Conservation (phyloP, 1,140 invertebrate genomes). For the Chionoecetes opilio region DNA sequence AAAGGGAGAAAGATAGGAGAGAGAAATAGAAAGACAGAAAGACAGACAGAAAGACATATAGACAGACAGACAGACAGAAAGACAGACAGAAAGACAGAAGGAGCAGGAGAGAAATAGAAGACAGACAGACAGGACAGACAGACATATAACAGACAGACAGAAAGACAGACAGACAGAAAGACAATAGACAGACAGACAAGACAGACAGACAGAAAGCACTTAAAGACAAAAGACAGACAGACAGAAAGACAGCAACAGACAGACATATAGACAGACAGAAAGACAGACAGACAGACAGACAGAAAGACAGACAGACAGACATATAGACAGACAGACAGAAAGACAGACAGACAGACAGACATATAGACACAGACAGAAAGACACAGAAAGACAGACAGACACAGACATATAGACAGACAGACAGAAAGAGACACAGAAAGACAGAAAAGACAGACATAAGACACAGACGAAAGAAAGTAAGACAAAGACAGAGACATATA, state of each 20-base stretch:
- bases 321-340: not conserved
- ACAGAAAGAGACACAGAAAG: not conserved
- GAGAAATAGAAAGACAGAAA: conserved; percentile 51
- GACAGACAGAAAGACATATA: conserved; percentile 45
- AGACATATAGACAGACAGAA: not conserved
- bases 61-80: conserved; percentile 48
- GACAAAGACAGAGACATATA: too few species aligned
- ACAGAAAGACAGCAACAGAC: not conserved
- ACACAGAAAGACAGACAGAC: not conserved
- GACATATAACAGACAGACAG: not conserved
- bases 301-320: not conserved
- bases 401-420: not conserved
- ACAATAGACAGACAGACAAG: not conserved
- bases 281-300: not conserved
- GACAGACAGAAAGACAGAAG: conserved; percentile 39
- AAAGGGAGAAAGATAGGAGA: not conserved
- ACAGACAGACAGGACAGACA: too few species aligned
- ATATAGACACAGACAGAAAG: not conserved
- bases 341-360: not conserved
- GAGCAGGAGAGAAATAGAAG: not conserved
- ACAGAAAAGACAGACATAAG: too few species aligned
- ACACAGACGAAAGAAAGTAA: too few species aligned
- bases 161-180: not conserved
- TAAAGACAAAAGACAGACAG: not conserved
- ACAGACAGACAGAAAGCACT: not conserved